A percentile compares a stretch with the other conserved stretches of the same genome.
These are phyloP conservation scores for Ancistrus triradiatus DNA, from an alignment of 2,113 vertebrate species.

Conservation along the genomic window DNA sequence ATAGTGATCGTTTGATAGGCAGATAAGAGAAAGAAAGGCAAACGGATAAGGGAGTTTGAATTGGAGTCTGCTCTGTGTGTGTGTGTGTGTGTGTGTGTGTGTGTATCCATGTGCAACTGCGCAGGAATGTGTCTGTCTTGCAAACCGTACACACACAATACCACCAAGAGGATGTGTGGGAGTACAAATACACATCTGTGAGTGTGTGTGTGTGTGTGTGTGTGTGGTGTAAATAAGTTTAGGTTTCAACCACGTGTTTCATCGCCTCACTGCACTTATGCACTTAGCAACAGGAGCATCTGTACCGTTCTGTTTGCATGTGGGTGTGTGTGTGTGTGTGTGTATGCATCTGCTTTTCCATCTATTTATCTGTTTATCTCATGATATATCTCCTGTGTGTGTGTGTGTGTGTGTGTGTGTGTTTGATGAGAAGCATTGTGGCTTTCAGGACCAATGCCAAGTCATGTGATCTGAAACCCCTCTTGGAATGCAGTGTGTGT, in stretches of 20 bases:
- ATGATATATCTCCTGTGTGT: neutral
- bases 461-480: conserved; percentile 42
- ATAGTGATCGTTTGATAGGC: too few species aligned
- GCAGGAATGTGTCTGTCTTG: conserved; percentile 1
- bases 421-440: conserved; percentile 20
- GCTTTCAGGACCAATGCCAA: conserved; percentile 41
- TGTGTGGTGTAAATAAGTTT: conserved; percentile 9
- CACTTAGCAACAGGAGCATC: too few species aligned
- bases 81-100: conserved; percentile 3
- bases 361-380: too few species aligned
- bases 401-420: conserved; percentile 1
- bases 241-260: neutral
- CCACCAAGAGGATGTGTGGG: conserved; percentile 10
- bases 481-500: conserved; percentile 38
- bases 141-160: conserved; percentile 10
- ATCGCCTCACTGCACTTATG: neutral
- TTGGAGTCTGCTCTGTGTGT: too few species aligned
- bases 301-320: neutral
- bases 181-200: conserved; percentile 14
- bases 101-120: conserved; percentile 12
- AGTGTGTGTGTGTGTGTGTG: conserved; percentile 29
- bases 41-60: too few species aligned
- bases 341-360: conserved; percentile 14
- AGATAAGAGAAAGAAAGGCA: too few species aligned
- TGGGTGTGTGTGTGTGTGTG: conserved; percentile 15